phyloP scores from a whole-genome alignment of 2,888 invertebrate species.

The Machimus rusticus region DNA sequence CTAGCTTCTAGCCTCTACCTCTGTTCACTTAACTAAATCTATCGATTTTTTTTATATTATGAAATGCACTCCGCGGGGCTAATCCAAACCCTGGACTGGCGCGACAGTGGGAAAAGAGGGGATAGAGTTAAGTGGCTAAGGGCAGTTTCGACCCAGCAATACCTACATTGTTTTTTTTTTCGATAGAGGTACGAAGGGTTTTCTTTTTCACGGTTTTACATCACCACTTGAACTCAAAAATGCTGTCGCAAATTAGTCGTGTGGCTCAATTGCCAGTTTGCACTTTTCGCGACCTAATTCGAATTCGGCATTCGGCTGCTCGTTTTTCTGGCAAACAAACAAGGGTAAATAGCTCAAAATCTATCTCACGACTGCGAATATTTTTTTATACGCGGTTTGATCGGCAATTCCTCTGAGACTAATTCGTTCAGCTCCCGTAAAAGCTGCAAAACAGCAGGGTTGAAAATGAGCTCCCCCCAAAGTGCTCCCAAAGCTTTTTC shows the following conservation, averaged over 20 bases:
- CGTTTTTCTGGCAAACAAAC: neutral
- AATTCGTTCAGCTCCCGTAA: neutral
- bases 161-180: conserved; percentile 24
- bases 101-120: neutral
- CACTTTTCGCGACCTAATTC: neutral
- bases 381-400: neutral
- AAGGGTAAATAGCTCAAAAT: neutral
- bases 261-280: neutral
- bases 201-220: conserved; percentile 6
- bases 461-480: neutral
- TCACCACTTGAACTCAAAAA: neutral
- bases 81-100: neutral
- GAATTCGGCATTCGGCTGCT: neutral
- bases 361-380: neutral
- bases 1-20: neutral
- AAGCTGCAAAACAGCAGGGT: conserved; percentile 7
- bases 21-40: conserved; percentile 1
- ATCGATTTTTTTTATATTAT: conserved; percentile 38
- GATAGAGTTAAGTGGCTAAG: neutral
- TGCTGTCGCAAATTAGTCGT: neutral
- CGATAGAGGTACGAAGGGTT: neutral
- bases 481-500: conserved; percentile 9
- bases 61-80: conserved; percentile 17
- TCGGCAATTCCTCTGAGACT: conserved; percentile 9
- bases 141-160: neutral